Evolutionary conservation across 2,113 vertebrate species (phyloP), one percentile per base, ranked within the genome.

Genomic region (Epinephelus moara): DNA sequence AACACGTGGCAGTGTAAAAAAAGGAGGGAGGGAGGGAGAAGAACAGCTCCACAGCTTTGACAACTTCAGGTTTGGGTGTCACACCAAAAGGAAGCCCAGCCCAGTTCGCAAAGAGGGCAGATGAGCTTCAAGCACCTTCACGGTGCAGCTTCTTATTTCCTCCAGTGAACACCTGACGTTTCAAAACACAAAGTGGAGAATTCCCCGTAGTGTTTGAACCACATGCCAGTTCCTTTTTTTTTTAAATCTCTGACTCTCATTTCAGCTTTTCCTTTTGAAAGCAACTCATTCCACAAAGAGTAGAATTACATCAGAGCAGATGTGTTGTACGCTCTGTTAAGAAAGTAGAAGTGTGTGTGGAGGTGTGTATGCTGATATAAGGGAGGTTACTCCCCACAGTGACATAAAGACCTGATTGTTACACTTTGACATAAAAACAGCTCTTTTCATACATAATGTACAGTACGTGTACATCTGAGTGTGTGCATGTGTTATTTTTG

Each of bases 81-180:
- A 47, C 37, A 10, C 1, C 11, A 5, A 71, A 66, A 80, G 78
- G 86, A 90, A 90, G 9, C 78, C 78, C 71, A 59, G 1, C 82
- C 87, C 85, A 80, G 85, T 60, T 88, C 47, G 30, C 47, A 45
- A 9, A 68, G 37, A n/a, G 79, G 80, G 75, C 60, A 73, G 40
- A 71, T 40, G 30, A 70, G 76, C 66, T 69, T 57, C 5, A 9
- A 69, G 15, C 79, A 70, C 19, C 50, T 70, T 40, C 15, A 0
- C 66, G 47, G 61, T 75, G 53, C n/a, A 0, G 14, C 40, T 45
- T 56, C 18, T 25, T 25, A 7, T 64, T 81, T 80, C 49, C 49
- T 59, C 45, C 27, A 1, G 0, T 37, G 3, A 82, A 40, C 60
- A 70, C 45, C 30, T 81, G 71, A 62, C 0, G 0, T 67, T 25